These are phyloP conservation scores for Anagyrus pseudococci DNA, from an alignment of 2,888 invertebrate genomes.

Conservation along the genomic window DNA sequence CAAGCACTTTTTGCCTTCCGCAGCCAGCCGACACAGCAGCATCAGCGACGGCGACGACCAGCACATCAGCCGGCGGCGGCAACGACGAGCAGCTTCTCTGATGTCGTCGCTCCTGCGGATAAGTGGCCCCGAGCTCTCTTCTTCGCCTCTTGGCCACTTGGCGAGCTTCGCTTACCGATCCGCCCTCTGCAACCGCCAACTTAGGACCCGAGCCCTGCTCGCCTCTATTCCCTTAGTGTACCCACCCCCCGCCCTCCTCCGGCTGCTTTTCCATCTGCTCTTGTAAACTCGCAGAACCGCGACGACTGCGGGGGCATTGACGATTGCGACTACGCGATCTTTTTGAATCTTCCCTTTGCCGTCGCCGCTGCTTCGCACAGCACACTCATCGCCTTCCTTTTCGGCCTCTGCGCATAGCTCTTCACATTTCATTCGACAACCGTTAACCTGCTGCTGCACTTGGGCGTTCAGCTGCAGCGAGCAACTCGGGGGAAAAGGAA, in stretches of 20 bases:
- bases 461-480: no score
- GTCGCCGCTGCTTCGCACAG: no score
- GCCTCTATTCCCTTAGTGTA: no score
- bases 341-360: background rate
- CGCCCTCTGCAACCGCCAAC: constrained; percentile 19
- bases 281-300: constrained; percentile 24
- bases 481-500: no score
- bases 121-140: constrained; percentile 51
- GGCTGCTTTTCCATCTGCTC: constrained; percentile 51
- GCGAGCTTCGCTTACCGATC: constrained; percentile 11
- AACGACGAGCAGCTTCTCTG: constrained; percentile 54
- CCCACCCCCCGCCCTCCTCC: constrained; percentile 54
- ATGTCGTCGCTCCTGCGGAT: constrained; percentile 58
- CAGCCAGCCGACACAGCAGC: constrained; percentile 54
- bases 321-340: constrained; percentile 30
- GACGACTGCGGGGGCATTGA: constrained; percentile 7
- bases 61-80: constrained; percentile 45
- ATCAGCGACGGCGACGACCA: constrained; percentile 48
- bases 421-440: no score
- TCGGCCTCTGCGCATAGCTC: no score
- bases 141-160: constrained; percentile 40
- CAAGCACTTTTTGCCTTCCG: constrained; percentile 53
- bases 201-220: no score
- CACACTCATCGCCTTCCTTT: no score
- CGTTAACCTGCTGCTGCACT: no score